phyloP scores from a whole-genome alignment of 2,888 invertebrate genomes.

The Loripinus fragilis region DNA sequence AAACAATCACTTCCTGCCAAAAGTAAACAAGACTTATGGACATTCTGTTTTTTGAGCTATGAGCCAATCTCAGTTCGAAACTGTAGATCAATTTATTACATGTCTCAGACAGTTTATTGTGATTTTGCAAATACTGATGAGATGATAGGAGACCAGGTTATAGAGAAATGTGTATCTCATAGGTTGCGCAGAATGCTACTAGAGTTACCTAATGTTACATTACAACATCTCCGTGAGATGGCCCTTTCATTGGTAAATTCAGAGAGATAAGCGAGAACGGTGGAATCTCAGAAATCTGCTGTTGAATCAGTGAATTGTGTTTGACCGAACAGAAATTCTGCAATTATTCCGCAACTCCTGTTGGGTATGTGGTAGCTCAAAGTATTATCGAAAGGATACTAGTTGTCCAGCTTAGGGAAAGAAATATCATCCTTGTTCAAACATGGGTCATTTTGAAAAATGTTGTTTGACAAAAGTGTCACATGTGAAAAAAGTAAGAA shows the following conservation, averaged over 20 bases:
- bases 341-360: no score
- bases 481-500: no score
- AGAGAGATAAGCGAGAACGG: neutral
- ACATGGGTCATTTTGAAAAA: neutral
- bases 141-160: neutral
- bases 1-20: neutral
- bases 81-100: neutral
- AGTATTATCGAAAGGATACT: neutral
- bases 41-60: neutral
- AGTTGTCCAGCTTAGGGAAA: neutral
- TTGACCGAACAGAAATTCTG: no score
- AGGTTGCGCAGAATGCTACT: neutral
- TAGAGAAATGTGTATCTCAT: neutral
- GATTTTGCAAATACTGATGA: neutral
- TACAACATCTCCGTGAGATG: neutral
- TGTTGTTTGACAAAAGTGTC: neutral
- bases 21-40: neutral
- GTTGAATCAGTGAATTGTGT: no score
- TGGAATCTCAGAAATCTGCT: neutral
- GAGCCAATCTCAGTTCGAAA: neutral
- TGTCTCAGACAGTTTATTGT: neutral
- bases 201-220: neutral
- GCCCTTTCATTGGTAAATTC: neutral
- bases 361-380: neutral
- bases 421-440: neutral